Base-by-base conservation (phyloP, 30 jellyfish, hydroid and myxozoan species). In the Pseudorhiza aurosa region DNA sequence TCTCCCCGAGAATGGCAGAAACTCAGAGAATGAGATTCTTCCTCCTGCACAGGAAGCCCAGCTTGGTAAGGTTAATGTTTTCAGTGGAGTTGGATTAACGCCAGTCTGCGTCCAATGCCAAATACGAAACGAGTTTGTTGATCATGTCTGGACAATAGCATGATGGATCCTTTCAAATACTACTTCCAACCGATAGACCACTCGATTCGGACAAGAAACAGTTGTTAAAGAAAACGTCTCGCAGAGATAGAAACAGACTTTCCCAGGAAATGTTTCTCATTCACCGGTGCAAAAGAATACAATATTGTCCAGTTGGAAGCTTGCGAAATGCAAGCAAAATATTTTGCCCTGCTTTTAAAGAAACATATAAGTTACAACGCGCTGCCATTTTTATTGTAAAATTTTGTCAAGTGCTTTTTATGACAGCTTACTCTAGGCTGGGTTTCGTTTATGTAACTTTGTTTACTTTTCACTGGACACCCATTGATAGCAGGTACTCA, bases 151-250 rank as follows among this genome's bases (percentile, higher is more conserved):
- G n/a, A n/a, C n/a, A n/a, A n/a, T n/a, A n/a, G n/a, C n/a, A n/a
- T n/a, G n/a, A 39, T 39, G 7, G 50, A 39, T 39, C 12, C 12
- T 39, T 12, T 39, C 50, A 39, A 39, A 39, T 42, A 32, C 44
- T 35, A 65, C 33, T 65, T 65, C 79, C 79, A 65, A 45, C 60
- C 32, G 58, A 65, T 40, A 3, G 79, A 32, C n/a, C 79, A 65
- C 37, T 25, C 73, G 27, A 50, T 22, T 15, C 82, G 82, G 45
- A 18, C 82, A 68, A 68, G 82, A 42, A 42, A 68, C 49, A 33
- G 75, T 33, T 37, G 26, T 28, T 28, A 18, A 42, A 26, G 30
- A 26, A 68, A 8, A 68, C 77, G 72, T 27, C 71, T 42, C 8
- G 44, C 78, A 21, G 44, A 7, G 57, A 70, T 43, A 12, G 26